phyloP scores from a whole-genome alignment of 2,113 vertebrate species.

The Lates calcarifer region DNA sequence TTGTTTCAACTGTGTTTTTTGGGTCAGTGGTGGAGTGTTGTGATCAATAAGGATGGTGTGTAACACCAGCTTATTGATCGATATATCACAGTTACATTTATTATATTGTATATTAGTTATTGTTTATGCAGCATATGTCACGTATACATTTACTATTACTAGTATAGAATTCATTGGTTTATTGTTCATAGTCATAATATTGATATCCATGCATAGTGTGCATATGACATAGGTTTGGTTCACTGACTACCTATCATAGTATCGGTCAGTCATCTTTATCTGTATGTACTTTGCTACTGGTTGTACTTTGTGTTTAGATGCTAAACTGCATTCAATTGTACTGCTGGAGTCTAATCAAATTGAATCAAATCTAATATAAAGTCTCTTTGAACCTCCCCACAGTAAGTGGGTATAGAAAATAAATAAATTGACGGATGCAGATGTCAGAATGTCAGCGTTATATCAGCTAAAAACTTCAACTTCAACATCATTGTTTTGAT shows the following conservation, averaged over 20 bases:
- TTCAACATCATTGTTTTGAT: not conserved
- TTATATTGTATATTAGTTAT: not conserved
- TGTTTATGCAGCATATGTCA: not conserved
- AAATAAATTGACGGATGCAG: not conserved
- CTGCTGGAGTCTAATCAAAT: not conserved
- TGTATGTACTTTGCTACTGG: not conserved
- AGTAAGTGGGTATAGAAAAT: not conserved
- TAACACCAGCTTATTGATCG: not conserved
- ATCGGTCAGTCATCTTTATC: not conserved
- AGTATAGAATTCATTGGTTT: not conserved
- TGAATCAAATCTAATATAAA: not conserved
- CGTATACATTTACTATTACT: no score
- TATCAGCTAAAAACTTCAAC: not conserved
- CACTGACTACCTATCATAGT: not conserved
- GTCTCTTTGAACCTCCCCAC: not conserved
- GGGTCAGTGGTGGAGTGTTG: no score
- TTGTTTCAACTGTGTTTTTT: no score
- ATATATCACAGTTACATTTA: conserved; percentile 5
- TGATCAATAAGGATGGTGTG: no score
- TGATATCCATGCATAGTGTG: not conserved
- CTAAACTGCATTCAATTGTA: not conserved
- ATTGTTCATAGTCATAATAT: not conserved
- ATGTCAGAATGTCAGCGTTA: not conserved
- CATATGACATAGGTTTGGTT: not conserved
- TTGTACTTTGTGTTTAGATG: not conserved